Evolutionary conservation across 2,888 invertebrate species (phyloP).

Genomic region (Spisula solida): DNA sequence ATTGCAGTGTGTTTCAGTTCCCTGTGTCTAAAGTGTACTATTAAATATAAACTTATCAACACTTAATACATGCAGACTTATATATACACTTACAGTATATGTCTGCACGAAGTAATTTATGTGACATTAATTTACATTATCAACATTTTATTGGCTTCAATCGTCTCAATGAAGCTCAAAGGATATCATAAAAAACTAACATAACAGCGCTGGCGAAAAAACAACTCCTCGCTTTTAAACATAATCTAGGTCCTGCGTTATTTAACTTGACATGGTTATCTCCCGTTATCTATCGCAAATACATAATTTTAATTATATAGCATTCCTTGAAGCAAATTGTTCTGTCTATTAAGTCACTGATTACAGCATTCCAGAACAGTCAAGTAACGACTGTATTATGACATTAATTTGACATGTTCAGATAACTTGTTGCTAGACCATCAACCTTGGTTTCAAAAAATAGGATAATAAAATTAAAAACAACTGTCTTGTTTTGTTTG

Average conservation of each 20-base stretch:
- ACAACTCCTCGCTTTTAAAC: background rate
- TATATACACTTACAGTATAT: too few relatives aligned
- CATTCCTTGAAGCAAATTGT: background rate
- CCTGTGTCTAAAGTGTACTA: too few relatives aligned
- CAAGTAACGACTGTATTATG: background rate
- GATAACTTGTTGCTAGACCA: background rate
- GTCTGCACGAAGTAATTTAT: too few relatives aligned
- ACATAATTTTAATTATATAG: slow-evolving; percentile 12
- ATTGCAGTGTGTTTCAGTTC: too few relatives aligned
- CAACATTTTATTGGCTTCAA: background rate
- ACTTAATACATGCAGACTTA: too few relatives aligned
- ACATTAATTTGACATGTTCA: slow-evolving; percentile 15
- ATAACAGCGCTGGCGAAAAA: background rate
- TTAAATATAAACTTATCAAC: too few relatives aligned
- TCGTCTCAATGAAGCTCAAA: background rate
- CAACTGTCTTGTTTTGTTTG: background rate
- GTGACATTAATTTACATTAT: background rate
- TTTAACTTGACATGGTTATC: background rate
- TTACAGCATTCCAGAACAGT: background rate
- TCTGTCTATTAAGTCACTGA: background rate
- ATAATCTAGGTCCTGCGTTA: background rate
- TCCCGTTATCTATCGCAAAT: background rate
- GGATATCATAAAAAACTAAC: background rate
- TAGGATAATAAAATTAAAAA: background rate
- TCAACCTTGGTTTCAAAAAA: background rate